Conservation (phyloP, 2,797 vertebrate genomes). For the Odontamblyopus rebecca region DNA sequence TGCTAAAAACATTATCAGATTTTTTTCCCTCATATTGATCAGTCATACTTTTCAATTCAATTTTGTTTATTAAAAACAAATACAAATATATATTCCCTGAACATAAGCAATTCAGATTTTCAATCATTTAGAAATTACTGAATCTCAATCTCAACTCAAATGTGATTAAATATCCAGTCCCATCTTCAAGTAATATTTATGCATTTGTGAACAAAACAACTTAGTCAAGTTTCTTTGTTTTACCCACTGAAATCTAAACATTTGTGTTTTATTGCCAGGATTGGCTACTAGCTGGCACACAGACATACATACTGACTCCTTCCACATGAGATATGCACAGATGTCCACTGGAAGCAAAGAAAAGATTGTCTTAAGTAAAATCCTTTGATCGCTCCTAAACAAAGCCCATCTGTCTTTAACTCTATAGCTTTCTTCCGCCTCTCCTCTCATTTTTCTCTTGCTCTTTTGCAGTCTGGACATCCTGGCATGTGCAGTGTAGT, state of each 20-base stretch:
- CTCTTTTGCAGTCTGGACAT: constrained; percentile 26
- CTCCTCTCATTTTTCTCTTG: neutral
- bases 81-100: no score
- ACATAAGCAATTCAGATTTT: no score
- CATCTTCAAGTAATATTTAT: neutral
- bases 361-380: constrained; percentile 5
- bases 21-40: no score
- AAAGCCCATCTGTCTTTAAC: constrained; percentile 2
- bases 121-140: no score
- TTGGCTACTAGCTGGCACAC: neutral
- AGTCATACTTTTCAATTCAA: no score
- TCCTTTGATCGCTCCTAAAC: constrained; percentile 4
- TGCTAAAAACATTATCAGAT: no score
- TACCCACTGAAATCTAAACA: neutral
- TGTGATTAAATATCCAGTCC: no score
- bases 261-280: neutral
- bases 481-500: constrained; percentile 40
- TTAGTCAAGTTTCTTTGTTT: neutral
- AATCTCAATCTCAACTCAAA: no score
- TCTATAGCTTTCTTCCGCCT: constrained; percentile 4
- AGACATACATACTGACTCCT: neutral
- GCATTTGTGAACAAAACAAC: neutral
- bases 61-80: no score
- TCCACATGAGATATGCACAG: constrained; percentile 4
- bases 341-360: neutral